Evolutionary conservation across 1,140 invertebrate genomes (phyloP).

Genomic region (Heterodera schachtii): DNA sequence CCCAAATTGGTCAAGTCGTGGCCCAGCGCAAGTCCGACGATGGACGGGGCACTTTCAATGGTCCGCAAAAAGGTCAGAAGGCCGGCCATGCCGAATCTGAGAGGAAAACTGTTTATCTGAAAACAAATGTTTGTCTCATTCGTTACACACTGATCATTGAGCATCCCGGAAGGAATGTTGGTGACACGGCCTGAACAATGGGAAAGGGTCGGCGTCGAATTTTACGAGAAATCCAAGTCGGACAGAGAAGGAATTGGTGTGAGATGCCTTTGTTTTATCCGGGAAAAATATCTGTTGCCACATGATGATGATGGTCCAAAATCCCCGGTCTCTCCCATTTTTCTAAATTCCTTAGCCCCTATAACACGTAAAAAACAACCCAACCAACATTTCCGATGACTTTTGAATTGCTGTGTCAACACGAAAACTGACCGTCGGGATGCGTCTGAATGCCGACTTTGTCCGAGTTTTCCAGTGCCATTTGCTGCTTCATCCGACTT

Average conservation of each 20-base stretch:
- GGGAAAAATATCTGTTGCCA: too few relatives aligned
- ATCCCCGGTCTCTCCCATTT: too few relatives aligned
- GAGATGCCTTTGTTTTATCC: too few relatives aligned
- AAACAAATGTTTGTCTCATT: too few relatives aligned
- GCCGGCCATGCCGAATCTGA: slow-evolving; percentile 96
- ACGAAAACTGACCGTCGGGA: slow-evolving; percentile 35
- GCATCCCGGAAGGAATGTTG: slow-evolving; percentile 96
- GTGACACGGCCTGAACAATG: slow-evolving; percentile 74
- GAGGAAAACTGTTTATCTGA: not conserved
- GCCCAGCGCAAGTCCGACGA: slow-evolving; percentile 87
- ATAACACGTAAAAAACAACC: too few relatives aligned
- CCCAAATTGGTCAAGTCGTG: slow-evolving; percentile 95
- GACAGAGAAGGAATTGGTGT: too few relatives aligned
- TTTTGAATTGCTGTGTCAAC: not conserved
- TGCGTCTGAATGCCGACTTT: slow-evolving; percentile 43
- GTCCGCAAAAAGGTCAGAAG: slow-evolving; percentile 93
- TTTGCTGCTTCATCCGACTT: slow-evolving; percentile 7
- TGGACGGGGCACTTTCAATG: slow-evolving; percentile 75
- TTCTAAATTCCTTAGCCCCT: too few relatives aligned
- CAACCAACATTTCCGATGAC: not conserved
- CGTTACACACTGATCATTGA: slow-evolving; percentile 72
- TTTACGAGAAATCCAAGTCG: not conserved
- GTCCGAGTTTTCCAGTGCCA: not conserved
- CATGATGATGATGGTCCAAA: too few relatives aligned
- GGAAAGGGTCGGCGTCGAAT: too few relatives aligned